Evolutionary conservation across 2,797 vertebrate genomes (phyloP), one percentile per base, ranked within the genome.

Genomic region (Clarias fuscus): DNA sequence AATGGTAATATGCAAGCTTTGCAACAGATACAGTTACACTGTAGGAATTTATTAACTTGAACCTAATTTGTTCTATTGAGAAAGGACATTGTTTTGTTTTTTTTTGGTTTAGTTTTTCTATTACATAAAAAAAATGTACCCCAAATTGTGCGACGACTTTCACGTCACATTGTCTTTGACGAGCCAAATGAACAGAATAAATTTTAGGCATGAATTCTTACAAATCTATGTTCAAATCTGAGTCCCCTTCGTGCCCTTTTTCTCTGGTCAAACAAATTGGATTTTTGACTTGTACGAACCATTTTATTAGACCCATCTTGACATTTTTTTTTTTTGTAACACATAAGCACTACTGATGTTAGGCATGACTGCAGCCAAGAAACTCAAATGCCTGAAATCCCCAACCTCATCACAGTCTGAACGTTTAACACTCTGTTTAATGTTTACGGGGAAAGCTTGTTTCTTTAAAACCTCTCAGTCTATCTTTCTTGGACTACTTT

Each of bases 341-440:
- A 59, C 30, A 59, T 37, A 83, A 83, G n/a, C 53, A 71, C 22
- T 70, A 70, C 81, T 37, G 48, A 68, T 58, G 15, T 56, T 68
- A 67, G 64, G 64, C 80, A 53, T 68, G 67, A 83, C 65, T 40
- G 53, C 20, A 70, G 81, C 81, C 81, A 83, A 71, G 82, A 71
- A 59, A 59, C 20, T 59, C 65, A 27, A 30, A 71, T 8, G 30
- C 67, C 53, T 37, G 20, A 83, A 71, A 83, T 83, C 82, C 67
- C 67, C 67, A 37, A 48, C 61, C 78, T 81, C 61, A 59, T 83
- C 67, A 83, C 67, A 24, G 48, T n/a, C 72, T 72, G 53, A 18
- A 17, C n/a, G 22, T 72, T 59, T 83, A 59, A 83, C 53, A 61
- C 13, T 70, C 62, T 68, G 64, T 72, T 71, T 40, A 72, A 83